Evolutionary conservation across 1,140 invertebrate species (phyloP), one percentile per base, ranked within the genome.

Genomic region (Acromyrmex charruanus): DNA sequence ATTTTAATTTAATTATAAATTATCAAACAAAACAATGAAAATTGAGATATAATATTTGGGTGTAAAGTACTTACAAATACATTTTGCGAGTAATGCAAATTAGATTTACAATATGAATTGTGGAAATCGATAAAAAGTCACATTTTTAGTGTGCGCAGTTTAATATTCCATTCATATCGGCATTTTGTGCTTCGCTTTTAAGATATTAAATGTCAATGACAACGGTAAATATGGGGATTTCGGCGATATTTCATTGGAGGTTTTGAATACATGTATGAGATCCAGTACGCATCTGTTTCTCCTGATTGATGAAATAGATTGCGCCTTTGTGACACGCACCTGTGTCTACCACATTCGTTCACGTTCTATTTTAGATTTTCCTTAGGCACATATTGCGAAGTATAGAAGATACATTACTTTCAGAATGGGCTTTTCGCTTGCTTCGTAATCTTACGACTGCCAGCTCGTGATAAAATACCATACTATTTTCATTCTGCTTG

Each of bases 291-390:
- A 94, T 94, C 93, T 94, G 93, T 92, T 92, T 87, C 87, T 91
- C 86, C 90, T 93, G 93, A 94, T 94, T 94, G 94, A 94, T 93
- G 92, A 89, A 84, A 91, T 91, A 93, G 91, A 94, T 94, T 94
- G 93, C 90, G 91, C 90, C 86, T 88, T 79, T 77, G 85, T 88
- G 91, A 92, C 89, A 93, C 84, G 84, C 94, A 94, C 93, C 94
- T 94, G 94, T 61, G 93, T 88, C 77, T 86, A 74, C 79, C 74
- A n/a, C 18, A 59, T 85, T 39, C 80, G 63, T 82, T 39, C 69
- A 31, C 85, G 61, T 77, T 89, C 90, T 77, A 75, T 91, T 88
- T 85, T 82, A 51, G 44, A 69, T 87, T 72, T 77, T 71, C 75
- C 77, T 87, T 66, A 75, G 63, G 80, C 75, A 77, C 71, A 75